Conservation (phyloP, 1,140 invertebrate species). For the Trichonephila clavata region DNA sequence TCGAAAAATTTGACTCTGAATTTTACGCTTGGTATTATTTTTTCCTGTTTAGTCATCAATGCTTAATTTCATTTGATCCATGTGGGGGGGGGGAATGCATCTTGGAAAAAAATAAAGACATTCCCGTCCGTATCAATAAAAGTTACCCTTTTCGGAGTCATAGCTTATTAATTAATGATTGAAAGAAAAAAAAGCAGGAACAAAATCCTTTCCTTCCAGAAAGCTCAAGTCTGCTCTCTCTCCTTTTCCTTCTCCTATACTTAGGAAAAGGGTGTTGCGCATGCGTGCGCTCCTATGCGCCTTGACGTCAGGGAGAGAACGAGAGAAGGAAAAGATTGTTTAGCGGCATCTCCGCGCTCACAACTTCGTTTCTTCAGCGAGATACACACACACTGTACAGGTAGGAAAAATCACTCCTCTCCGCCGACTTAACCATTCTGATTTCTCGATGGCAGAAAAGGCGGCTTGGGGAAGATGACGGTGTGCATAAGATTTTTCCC, state of each 20-base stretch:
- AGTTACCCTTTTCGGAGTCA: background rate
- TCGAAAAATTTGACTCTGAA: too few species aligned
- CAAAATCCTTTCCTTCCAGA: constrained; percentile 15
- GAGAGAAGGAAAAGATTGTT: constrained; percentile 32
- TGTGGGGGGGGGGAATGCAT: too few species aligned
- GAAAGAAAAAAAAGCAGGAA: background rate
- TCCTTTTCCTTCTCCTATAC: background rate
- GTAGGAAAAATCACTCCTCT: constrained; percentile 26
- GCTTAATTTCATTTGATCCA: too few species aligned
- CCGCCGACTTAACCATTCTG: constrained; percentile 10
- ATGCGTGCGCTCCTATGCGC: constrained; percentile 13
- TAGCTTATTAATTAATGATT: background rate
- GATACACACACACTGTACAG: constrained; percentile 3
- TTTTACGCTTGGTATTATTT: too few species aligned
- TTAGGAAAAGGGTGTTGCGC: background rate
- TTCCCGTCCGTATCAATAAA: background rate
- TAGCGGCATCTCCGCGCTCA: constrained; percentile 28
- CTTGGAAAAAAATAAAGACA: too few species aligned
- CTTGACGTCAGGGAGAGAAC: background rate
- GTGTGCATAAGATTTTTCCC: background rate
- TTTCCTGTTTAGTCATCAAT: too few species aligned
- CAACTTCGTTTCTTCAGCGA: constrained; percentile 24
- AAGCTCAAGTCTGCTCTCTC: background rate
- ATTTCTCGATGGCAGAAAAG: background rate
- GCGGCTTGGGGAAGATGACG: background rate